These are phyloP conservation scores for Torymus texanus DNA, from an alignment of 2,888 invertebrate genomes.

Conservation along the genomic window DNA sequence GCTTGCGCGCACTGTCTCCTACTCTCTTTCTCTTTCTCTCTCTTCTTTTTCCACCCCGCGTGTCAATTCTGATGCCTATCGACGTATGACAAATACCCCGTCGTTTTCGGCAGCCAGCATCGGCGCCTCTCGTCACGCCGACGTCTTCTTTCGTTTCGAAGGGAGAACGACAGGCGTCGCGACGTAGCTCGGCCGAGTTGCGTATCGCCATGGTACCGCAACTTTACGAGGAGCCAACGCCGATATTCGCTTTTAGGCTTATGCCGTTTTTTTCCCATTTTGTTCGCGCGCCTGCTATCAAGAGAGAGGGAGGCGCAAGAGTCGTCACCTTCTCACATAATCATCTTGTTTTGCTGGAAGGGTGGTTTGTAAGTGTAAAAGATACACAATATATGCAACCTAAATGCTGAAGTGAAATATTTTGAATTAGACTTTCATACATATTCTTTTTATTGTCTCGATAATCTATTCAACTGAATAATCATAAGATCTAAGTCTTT, in stretches of 20 bases:
- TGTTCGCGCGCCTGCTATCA: not conserved
- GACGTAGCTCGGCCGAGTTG: conserved; percentile 4
- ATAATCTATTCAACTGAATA: too few species aligned
- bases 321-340: too few species aligned
- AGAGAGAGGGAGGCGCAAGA: too few species aligned
- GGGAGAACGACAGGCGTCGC: conserved; percentile 50
- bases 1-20: conserved; percentile 16
- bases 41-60: conserved; percentile 57
- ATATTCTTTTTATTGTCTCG: too few species aligned
- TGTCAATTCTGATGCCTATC: conserved; percentile 73
- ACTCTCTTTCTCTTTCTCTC: not conserved
- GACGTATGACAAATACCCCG: conserved; percentile 73
- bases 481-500: too few species aligned
- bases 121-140: not conserved
- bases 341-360: too few species aligned
- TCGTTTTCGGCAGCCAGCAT: conserved; percentile 58
- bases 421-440: too few species aligned
- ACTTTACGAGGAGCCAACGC: not conserved
- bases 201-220: conserved; percentile 39
- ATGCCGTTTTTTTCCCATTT: not conserved
- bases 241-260: conserved; percentile 6
- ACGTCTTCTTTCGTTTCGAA: conserved; percentile 52
- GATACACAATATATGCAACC: too few species aligned
- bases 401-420: too few species aligned
- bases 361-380: too few species aligned